Evolutionary conservation across 2,888 invertebrate genomes (phyloP).

Genomic region (Agrochola lychnidis): DNA sequence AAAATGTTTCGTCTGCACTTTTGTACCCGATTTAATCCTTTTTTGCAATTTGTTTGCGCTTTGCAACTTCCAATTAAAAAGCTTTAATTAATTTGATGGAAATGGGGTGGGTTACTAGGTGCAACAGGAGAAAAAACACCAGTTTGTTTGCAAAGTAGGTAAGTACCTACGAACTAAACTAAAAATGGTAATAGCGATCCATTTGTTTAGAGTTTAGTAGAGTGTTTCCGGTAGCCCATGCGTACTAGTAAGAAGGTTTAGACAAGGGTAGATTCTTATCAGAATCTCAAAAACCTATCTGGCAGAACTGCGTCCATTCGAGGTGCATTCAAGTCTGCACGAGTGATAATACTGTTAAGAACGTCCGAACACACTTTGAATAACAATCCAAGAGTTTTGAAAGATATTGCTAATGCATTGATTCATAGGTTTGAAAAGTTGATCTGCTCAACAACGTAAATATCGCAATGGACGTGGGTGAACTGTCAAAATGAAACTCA

Average conservation of each 20-base stretch:
- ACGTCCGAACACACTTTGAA: no score
- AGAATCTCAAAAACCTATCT: background rate
- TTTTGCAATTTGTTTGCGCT: slow-evolving; percentile 34
- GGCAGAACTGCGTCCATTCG: background rate
- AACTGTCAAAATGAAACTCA: no score
- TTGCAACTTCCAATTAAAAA: slow-evolving; percentile 30
- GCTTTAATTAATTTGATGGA: slow-evolving; percentile 25
- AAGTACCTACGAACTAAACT: no score
- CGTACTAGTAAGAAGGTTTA: background rate
- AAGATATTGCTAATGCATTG: no score
- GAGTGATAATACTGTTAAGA: background rate
- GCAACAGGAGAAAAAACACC: background rate
- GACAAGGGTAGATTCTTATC: background rate
- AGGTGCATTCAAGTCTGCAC: background rate
- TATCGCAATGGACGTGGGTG: no score
- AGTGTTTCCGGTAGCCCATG: background rate
- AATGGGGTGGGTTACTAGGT: slow-evolving; percentile 2
- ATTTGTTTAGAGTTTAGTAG: background rate
- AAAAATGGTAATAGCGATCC: background rate
- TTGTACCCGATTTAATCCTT: slow-evolving; percentile 34
- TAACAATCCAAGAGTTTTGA: no score
- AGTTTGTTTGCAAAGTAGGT: background rate
- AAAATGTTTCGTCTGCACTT: slow-evolving; percentile 49
- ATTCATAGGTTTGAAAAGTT: no score
- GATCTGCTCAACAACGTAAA: no score